Evolutionary conservation across 2,888 invertebrate genomes (phyloP), one percentile per base, ranked within the genome.

Genomic region (Drosophila pegasa): DNA sequence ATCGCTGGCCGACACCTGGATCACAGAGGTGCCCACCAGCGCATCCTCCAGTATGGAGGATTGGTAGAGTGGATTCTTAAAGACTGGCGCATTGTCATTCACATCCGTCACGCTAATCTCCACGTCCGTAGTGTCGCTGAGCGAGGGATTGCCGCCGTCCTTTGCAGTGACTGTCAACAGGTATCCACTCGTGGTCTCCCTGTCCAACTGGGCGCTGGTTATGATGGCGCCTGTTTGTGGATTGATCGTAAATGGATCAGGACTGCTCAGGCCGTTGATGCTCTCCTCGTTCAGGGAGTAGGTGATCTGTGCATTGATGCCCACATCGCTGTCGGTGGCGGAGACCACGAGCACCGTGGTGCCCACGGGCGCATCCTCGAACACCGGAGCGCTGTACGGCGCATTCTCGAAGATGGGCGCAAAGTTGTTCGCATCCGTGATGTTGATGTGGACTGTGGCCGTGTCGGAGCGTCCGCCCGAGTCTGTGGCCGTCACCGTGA

Each of bases 31-130:
- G 1, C 95, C 95, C 63, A 97, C 95, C 72, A 97, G 93, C 16
- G 97, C 97, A 90, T 98, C 98, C 92, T 98, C 98, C 64, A 96
- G 94, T 22, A 98, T 96, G 5, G 95, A 95, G 0, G 97, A 96
- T 18, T 95, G 95, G 87, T 98, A 98, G 4, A 96, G 93, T 0
- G 95, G 94, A 69, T 96, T 95, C 78, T 96, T 96, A 92, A 99
- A 99, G 0, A 94, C 93, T 0, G 99, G 99, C 6, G 96, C 95
- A 90, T 98, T 98, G 90, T 99, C 99, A 90, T 99, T 99, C 0
- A 98, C 97, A 91, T 99, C 99, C 0, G 96, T 96, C 0, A 99
- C 96, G 0, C 97, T 96, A 78, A 99, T 97, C 91, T 99, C 98
- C 0, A 99, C 96, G 87, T 98, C 98, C 0, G 99, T 98, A 0